These are phyloP conservation scores for Xiphias gladius DNA, from an alignment of 2,113 vertebrate genomes.

Conservation along the genomic window DNA sequence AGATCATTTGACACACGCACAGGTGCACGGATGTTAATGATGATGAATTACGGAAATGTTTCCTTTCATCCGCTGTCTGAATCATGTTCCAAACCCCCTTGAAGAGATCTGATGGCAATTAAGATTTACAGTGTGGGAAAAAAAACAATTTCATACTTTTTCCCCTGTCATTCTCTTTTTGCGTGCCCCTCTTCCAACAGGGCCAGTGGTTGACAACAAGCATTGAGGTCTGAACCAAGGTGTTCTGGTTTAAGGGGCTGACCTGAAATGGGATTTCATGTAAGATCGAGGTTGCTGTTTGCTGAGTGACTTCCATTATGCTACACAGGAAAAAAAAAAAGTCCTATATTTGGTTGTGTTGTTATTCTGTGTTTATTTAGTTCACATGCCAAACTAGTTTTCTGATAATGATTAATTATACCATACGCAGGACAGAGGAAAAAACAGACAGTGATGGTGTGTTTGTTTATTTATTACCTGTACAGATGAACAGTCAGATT, in stretches of 20 bases:
- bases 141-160: neutral
- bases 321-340: neutral
- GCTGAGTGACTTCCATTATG: too few relatives aligned
- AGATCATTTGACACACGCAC: constrained; percentile 6
- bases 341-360: neutral
- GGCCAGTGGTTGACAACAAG: neutral
- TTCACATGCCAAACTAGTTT: too few relatives aligned
- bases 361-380: neutral
- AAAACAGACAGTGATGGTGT: too few relatives aligned
- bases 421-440: too few relatives aligned
- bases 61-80: neutral
- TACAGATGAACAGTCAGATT: too few relatives aligned
- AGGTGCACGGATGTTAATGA: constrained; percentile 38
- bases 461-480: too few relatives aligned
- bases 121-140: neutral
- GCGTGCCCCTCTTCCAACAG: neutral
- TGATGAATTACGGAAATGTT: constrained; percentile 31
- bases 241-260: neutral
- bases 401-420: too few relatives aligned
- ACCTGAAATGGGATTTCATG: neutral
- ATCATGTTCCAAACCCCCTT: neutral
- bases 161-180: neutral
- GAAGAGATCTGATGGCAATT: neutral
- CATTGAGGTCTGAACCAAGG: neutral
- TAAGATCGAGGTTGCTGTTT: too few relatives aligned